These are phyloP conservation scores for Vultur gryphus DNA, from an alignment of 2,797 vertebrate genomes.

Conservation along the genomic window DNA sequence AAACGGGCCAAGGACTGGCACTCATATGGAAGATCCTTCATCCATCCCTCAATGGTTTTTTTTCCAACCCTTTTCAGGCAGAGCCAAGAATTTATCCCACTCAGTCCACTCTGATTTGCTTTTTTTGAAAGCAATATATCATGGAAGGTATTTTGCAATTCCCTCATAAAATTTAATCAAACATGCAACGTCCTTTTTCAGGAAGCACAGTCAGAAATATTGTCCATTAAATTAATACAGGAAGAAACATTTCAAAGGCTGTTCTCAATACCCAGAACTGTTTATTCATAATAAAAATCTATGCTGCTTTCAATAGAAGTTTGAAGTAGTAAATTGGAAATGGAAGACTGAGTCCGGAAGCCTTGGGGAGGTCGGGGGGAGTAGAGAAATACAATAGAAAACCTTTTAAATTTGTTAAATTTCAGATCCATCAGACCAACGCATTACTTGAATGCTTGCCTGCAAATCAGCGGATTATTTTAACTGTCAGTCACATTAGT, in stretches of 20 bases:
- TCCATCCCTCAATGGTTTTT: not conserved
- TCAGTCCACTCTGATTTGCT: not conserved
- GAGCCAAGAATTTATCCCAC: not conserved
- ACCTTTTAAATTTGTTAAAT: not conserved
- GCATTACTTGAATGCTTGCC: not conserved
- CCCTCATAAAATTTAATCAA: not conserved
- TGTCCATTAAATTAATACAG: not conserved
- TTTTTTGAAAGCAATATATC: not conserved
- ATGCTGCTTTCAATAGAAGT: not conserved
- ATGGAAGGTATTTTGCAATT: not conserved
- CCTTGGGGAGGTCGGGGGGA: not conserved
- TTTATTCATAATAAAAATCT: not conserved
- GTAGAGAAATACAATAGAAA: not conserved
- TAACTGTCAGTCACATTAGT: not conserved
- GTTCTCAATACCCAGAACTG: not conserved
- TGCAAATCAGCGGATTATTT: not conserved
- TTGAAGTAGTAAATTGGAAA: not conserved
- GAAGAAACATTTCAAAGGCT: not conserved
- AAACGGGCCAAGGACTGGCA: not conserved
- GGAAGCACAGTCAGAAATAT: not conserved
- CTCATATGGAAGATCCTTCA: not conserved
- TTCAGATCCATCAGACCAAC: not conserved
- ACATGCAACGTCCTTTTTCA: not conserved
- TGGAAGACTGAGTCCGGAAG: not conserved
- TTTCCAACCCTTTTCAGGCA: not conserved